These are phyloP conservation scores for Centropyge bicolor DNA, from an alignment of 2,797 vertebrate genomes.

Conservation along the genomic window DNA sequence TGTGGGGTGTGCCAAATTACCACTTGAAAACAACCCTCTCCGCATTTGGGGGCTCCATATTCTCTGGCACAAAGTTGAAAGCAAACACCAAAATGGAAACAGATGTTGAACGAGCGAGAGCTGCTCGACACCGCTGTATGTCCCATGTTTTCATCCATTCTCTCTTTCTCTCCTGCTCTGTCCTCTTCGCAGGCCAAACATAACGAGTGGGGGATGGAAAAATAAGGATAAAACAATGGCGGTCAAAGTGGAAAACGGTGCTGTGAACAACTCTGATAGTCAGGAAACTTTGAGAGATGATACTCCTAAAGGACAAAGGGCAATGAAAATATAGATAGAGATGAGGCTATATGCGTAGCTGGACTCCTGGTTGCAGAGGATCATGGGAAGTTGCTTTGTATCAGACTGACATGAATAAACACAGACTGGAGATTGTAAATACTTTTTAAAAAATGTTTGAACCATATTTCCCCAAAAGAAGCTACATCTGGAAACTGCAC, in stretches of 20 bases:
- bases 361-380: conserved; percentile 12
- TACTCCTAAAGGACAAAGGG: conserved; percentile 37
- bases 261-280: conserved; percentile 34
- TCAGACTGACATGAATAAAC: not conserved
- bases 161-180: conserved; percentile 42
- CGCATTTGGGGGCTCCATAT: conserved; percentile 76
- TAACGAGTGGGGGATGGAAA: conserved; percentile 58
- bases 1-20: conserved; percentile 72
- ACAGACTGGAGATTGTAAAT: not conserved
- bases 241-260: conserved; percentile 59
- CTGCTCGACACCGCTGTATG: conserved; percentile 52
- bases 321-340: conserved; percentile 26
- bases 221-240: conserved; percentile 38
- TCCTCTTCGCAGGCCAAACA: conserved; percentile 69
- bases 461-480: not conserved
- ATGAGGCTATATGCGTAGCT: not conserved
- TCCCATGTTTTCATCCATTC: conserved; percentile 70
- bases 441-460: not conserved
- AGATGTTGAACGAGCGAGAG: conserved; percentile 76
- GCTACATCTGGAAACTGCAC: not conserved
- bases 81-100: conserved; percentile 83
- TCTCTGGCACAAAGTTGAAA: conserved; percentile 76
- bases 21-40: conserved; percentile 79
- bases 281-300: conserved; percentile 50
- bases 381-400: conserved; percentile 17